phyloP scores from a whole-genome alignment of 2,888 invertebrate genomes.

The Entomobrya multifasciata region DNA sequence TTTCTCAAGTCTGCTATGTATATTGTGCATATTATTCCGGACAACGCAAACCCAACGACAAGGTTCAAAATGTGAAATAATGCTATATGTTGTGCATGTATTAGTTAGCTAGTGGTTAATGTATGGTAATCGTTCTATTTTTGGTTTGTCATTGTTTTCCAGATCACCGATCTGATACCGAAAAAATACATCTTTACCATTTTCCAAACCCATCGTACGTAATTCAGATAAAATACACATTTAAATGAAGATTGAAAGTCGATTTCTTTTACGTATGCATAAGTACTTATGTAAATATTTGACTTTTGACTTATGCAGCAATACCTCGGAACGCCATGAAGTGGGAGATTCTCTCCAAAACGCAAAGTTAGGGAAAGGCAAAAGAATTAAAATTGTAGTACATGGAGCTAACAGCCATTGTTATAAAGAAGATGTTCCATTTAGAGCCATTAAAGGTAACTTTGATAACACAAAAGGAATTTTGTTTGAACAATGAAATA shows the following conservation, averaged over 20 bases:
- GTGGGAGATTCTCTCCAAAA: neutral
- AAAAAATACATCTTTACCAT: constrained; percentile 13
- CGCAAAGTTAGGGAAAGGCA: neutral
- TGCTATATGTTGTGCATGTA: too few relatives aligned
- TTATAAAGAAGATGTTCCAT: constrained; percentile 17
- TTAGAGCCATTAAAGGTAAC: constrained; percentile 14
- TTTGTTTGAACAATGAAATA: neutral
- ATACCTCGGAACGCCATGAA: constrained; percentile 35
- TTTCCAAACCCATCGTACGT: constrained; percentile 7
- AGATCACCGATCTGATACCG: too few relatives aligned
- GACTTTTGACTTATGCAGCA: neutral
- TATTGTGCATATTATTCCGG: neutral
- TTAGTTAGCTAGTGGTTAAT: too few relatives aligned
- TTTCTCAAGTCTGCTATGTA: neutral
- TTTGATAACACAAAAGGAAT: neutral
- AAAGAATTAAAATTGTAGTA: neutral
- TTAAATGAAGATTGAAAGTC: too few relatives aligned
- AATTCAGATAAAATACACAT: neutral
- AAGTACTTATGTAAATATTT: neutral
- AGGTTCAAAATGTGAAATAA: neutral
- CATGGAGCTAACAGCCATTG: constrained; percentile 41
- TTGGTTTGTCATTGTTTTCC: too few relatives aligned
- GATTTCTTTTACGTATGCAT: neutral
- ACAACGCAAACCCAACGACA: neutral
- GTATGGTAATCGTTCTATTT: too few relatives aligned